Conservation (phyloP, 92 coral and sea anemone species). For the Actinernus sp. region DNA sequence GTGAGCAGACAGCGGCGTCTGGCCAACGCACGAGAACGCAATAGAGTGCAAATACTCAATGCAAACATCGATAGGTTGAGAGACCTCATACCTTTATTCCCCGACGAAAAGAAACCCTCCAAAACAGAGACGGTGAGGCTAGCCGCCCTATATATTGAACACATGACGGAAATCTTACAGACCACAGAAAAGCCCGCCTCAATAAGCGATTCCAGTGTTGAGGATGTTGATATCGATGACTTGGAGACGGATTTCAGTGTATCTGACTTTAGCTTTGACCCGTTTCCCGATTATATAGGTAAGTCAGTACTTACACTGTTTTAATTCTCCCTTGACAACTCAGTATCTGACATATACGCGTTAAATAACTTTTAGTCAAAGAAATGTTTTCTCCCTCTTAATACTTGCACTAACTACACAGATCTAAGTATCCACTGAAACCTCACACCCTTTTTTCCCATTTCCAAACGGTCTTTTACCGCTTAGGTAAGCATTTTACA, state of each 20-base stretch:
- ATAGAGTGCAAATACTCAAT: constrained; percentile 81
- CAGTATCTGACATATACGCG: background rate
- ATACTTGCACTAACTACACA: too few relatives aligned
- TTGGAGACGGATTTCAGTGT: constrained; percentile 35
- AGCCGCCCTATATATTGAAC: constrained; percentile 85
- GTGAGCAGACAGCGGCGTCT: constrained; percentile 85
- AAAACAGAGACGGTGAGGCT: constrained; percentile 88
- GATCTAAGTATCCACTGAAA: too few relatives aligned
- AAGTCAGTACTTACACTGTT: constrained; percentile 4
- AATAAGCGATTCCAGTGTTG: constrained; percentile 3
- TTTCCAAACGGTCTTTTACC: too few relatives aligned
- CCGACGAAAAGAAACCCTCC: constrained; percentile 89
- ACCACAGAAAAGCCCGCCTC: constrained; percentile 50
- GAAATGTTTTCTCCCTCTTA: too few relatives aligned
- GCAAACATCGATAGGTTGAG: constrained; percentile 78
- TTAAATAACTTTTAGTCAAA: too few relatives aligned
- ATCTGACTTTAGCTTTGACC: constrained; percentile 45
- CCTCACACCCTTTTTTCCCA: too few relatives aligned
- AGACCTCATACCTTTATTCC: constrained; percentile 84
- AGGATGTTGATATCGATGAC: constrained; percentile 28
- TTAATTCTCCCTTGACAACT: constrained; percentile 2
- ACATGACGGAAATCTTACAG: constrained; percentile 81
- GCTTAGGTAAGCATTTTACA: background rate
- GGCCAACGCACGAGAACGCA: constrained; percentile 86
- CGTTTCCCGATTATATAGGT: constrained; percentile 59